Evolutionary conservation across 2,113 vertebrate species (phyloP), one percentile per base, ranked within the genome.

Genomic region (Nicator chloris): DNA sequence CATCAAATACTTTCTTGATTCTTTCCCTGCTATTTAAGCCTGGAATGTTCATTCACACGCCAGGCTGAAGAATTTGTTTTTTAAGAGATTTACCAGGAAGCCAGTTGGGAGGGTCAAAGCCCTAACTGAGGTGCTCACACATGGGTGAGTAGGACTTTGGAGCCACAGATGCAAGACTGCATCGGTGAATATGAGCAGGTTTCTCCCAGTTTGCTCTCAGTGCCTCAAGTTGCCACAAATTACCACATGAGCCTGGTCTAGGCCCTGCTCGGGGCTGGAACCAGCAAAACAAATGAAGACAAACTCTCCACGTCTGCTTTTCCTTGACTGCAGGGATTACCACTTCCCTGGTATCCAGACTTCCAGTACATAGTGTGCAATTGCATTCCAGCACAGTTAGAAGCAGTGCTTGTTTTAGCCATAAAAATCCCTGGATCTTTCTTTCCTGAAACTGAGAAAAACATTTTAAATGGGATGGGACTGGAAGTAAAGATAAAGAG

Each of bases 401-500:
- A 66, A 73, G 13, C 31, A 49, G 54, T 6, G 44, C 37, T 42
- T 70, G 8, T 53, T 89, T 87, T 14, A 95, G 65, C 49, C 78
- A 69, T 22, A 68, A 91, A 64, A 87, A 82, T 44, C 16, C 53
- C 12, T 31, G 27, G 19, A 19, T 3, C 12, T 81, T 42, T 76
- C 63, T 49, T 45, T 47, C 57, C 60, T 73, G 22, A 88, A 64
- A 57, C 37, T 33, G 27, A 54, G n/a, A 22, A 40, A 56, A 72
- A 42, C 42, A 59, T 22, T 22, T 13, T 33, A 72, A 88, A 72
- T 42, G 16, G 12, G 24, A 54, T 6, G 11, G 42, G 21, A 72
- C 18, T 42, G 3, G 65, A 97, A 96, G 81, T 72, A 76, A 86
- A 95, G 87, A 53, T 64, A 86, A 95, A 80, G 39, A 88, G 61